Conservation (phyloP, 2,888 invertebrate species). For the Biston betularia region DNA sequence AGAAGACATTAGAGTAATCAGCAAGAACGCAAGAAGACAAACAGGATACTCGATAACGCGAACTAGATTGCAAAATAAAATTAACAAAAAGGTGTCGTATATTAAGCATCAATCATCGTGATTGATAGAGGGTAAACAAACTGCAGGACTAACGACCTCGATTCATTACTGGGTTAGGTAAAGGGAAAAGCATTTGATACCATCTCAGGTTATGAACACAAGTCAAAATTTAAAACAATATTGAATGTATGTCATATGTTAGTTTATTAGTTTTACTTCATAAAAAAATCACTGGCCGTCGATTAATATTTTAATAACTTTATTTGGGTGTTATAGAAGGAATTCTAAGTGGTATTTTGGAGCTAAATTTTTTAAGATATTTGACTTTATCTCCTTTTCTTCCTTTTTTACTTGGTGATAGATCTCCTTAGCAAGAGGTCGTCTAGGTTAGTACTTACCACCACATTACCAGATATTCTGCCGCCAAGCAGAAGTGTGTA, state of each 20-base stretch:
- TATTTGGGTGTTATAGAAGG: too few relatives aligned
- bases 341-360: too few relatives aligned
- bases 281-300: too few relatives aligned
- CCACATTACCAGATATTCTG: too few relatives aligned
- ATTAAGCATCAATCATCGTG: slow-evolving; percentile 73
- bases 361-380: too few relatives aligned
- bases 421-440: too few relatives aligned
- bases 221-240: neutral
- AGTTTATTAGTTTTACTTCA: neutral
- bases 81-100: slow-evolving; percentile 52
- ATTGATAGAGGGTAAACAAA: slow-evolving; percentile 62
- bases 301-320: too few relatives aligned
- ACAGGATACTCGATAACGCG: slow-evolving; percentile 49
- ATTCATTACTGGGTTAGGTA: slow-evolving; percentile 39
- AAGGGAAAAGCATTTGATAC: slow-evolving; percentile 21
- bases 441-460: too few relatives aligned
- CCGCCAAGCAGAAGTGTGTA: too few relatives aligned
- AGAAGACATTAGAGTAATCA: slow-evolving; percentile 28
- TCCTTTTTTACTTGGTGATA: too few relatives aligned
- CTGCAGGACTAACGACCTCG: slow-evolving; percentile 41
- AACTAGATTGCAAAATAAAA: slow-evolving; percentile 63
- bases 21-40: slow-evolving; percentile 29
- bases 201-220: slow-evolving; percentile 4
- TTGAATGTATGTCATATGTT: neutral
- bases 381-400: too few relatives aligned